Conservation (phyloP, 2,113 vertebrate genomes). For the Tonatia bakeri region DNA sequence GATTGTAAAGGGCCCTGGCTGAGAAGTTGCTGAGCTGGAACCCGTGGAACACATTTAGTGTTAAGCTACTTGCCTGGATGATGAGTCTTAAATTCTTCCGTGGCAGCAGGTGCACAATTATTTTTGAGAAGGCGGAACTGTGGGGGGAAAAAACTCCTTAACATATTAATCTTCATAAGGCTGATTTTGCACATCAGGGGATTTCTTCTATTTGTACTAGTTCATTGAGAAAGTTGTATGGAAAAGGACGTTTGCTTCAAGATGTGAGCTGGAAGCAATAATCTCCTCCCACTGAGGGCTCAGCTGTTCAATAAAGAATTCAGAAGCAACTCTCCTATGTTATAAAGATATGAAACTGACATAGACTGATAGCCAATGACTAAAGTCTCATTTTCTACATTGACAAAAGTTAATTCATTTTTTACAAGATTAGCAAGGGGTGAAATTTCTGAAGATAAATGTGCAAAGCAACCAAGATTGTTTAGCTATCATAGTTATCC, state of each 20-base stretch:
- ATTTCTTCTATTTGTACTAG: not conserved
- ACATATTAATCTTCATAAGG: not conserved
- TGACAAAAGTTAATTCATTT: constrained; percentile 65
- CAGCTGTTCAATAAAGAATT: constrained; percentile 52
- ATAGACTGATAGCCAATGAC: constrained; percentile 47
- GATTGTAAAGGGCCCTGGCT: not conserved
- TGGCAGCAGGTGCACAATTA: not conserved
- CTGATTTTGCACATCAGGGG: not conserved
- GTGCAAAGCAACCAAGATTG: not conserved
- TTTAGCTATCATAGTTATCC: constrained; percentile 50
- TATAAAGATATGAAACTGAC: constrained; percentile 60
- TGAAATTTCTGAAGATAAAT: constrained; percentile 47
- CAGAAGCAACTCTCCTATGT: constrained; percentile 20
- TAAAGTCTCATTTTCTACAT: constrained; percentile 44
- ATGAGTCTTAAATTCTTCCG: not conserved
- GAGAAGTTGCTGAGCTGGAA: not conserved
- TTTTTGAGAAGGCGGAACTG: not conserved
- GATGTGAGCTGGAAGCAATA: not conserved
- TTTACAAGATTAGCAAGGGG: constrained; percentile 63
- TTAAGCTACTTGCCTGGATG: not conserved
- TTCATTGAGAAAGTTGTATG: not conserved
- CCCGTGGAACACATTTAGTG: not conserved
- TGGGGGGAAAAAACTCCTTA: not conserved
- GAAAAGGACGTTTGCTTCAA: not conserved
- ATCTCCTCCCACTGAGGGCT: not conserved